Conservation (phyloP, 2,113 vertebrate species). For the Sylvilagus bachmani region DNA sequence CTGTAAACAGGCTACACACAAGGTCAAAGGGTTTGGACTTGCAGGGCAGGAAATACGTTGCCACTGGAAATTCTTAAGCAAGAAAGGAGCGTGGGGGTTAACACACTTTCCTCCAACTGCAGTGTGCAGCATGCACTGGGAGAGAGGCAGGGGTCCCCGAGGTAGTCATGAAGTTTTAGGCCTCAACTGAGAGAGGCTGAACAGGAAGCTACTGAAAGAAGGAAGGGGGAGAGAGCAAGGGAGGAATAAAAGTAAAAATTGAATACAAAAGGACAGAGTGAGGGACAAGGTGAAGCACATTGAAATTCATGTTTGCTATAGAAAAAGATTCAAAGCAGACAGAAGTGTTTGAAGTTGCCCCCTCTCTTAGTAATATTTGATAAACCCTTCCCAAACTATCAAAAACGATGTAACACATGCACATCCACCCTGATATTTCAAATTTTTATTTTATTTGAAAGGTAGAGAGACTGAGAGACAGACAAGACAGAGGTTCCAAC, state of each 20-base stretch:
- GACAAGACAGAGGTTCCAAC: no score
- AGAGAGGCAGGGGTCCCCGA: background rate
- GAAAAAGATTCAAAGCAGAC: constrained; percentile 11
- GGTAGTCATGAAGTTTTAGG: background rate
- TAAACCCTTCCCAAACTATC: constrained; percentile 23
- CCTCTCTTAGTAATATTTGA: background rate
- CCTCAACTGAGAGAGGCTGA: background rate
- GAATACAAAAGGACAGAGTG: constrained; percentile 28
- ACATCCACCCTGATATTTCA: background rate
- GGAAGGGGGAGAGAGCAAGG: background rate
- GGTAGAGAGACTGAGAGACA: no score
- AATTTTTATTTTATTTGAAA: no score
- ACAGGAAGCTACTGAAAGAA: background rate
- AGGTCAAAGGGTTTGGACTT: background rate
- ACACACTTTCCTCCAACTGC: background rate
- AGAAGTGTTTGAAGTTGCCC: background rate
- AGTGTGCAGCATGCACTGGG: background rate
- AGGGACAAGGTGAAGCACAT: background rate
- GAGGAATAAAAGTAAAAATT: background rate
- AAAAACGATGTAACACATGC: background rate
- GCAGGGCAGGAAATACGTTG: background rate
- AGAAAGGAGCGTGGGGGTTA: background rate
- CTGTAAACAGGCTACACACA: background rate
- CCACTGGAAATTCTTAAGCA: constrained; percentile 15
- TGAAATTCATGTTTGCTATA: constrained; percentile 11